Base-by-base conservation (phyloP, 1,140 invertebrate genomes). In the Acromyrmex heyeri region DNA sequence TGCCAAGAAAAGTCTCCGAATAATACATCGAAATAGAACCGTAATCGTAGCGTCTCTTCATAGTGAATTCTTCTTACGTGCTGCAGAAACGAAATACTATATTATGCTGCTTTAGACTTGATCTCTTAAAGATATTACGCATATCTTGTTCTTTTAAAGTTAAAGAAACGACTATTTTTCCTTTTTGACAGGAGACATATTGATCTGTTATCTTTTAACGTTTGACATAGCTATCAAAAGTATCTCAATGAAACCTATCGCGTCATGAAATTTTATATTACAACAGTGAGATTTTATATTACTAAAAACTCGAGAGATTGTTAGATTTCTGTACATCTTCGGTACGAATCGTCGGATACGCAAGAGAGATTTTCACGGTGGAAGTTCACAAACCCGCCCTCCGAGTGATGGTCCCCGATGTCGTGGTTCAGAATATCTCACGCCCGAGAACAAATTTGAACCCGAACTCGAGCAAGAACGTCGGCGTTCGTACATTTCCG, bases 391-490 rank as follows among this genome's bases (percentile, higher is more conserved):
- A 44, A 62, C 16, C 21, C 67, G 3, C 38, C 30, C 14, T 48
- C 24, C 53, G 27, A 62, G 30, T 57, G 12, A 48, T 21, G 69
- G 34, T 34, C n/a, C 69, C 55, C 79, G 69, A 44, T 61, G 57
- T 38, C 55, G 30, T 0, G 55, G 24, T 75, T 48, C 38, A 27
- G 38, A 21, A 62, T 27, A 30, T 21, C 44, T 72, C 38, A 30
- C 79, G n/a, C 38, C 79, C 69, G 55, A 61, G 79, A 83, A 61
- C 79, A 75, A 73, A 73, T 73, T 83, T 75, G 79, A 83, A 83
- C 69, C 79, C 55, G 55, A 14, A 50, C 30, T 44, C 67, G 79
- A 83, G 34, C 78, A 64, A 24, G 24, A 55, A 55, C 79, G 55
- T 48, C 67, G 55, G 3, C 12, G 18, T 7, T 89, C 88, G 88